Evolutionary conservation across 2,888 invertebrate species (phyloP).

Genomic region (Lottia scabra): DNA sequence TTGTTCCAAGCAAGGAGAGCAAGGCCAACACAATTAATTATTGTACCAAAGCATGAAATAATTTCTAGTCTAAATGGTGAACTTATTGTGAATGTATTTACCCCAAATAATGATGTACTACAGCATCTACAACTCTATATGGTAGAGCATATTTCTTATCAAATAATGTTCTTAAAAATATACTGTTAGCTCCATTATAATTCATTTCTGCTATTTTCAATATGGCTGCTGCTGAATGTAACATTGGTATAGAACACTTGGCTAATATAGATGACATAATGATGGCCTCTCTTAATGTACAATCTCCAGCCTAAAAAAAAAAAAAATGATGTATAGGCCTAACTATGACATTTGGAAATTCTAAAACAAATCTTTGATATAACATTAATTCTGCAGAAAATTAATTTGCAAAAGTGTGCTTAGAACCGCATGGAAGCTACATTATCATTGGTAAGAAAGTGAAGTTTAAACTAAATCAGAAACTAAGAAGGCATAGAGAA

Average conservation of each 20-base stretch:
- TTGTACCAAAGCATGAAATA: too few relatives aligned
- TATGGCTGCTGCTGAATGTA: constrained; percentile 95
- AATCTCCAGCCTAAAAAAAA: constrained; percentile 84
- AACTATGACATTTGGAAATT: too few relatives aligned
- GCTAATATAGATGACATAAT: constrained; percentile 93
- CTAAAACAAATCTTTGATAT: too few relatives aligned
- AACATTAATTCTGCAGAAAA: too few relatives aligned
- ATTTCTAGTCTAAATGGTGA: neutral
- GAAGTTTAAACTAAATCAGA: too few relatives aligned
- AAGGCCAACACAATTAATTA: too few relatives aligned
- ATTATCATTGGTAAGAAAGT: too few relatives aligned
- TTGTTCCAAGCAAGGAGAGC: too few relatives aligned
- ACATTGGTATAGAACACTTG: constrained; percentile 90
- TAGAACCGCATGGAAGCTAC: too few relatives aligned
- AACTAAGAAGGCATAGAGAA: too few relatives aligned
- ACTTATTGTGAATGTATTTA: constrained; percentile 66
- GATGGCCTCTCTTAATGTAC: constrained; percentile 94
- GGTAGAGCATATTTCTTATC: constrained; percentile 99
- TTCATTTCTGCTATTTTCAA: constrained; percentile 97
- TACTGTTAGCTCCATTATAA: constrained; percentile 87
- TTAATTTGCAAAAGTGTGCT: too few relatives aligned
- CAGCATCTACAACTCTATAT: constrained; percentile 92
- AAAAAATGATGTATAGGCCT: too few relatives aligned
- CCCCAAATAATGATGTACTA: constrained; percentile 94
- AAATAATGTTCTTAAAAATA: constrained; percentile 91